Conservation (phyloP, 2,888 invertebrate genomes). For the Geotrupes spiniger region DNA sequence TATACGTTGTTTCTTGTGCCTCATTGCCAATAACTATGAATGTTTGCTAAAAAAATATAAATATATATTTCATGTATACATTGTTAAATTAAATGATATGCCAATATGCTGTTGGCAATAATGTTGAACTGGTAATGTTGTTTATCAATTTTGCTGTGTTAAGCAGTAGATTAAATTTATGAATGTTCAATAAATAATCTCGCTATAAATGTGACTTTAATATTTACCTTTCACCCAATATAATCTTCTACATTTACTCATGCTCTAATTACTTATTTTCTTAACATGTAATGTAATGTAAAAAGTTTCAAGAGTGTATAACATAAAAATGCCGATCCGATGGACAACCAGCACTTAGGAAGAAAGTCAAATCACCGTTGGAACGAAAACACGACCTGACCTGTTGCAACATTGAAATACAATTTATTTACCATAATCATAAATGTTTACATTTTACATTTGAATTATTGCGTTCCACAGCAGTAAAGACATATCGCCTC, state of each 20-base stretch:
- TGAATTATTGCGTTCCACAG: conserved; percentile 42
- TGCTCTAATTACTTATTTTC: no score
- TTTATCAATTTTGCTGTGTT: conserved; percentile 19
- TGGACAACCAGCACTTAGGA: no score
- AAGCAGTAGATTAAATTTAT: conserved; percentile 18
- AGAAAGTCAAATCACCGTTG: no score
- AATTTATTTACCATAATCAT: no score
- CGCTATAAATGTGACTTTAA: not conserved
- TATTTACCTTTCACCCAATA: no score
- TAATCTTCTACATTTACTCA: no score
- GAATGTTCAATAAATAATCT: conserved; percentile 23
- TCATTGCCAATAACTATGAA: not conserved
- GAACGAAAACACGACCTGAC: no score
- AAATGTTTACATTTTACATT: no score
- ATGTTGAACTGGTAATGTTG: conserved; percentile 23
- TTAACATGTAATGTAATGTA: no score
- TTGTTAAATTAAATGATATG: not conserved
- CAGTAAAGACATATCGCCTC: conserved; percentile 31
- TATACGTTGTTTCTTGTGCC: not conserved
- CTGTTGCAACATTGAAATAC: no score
- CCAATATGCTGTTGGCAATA: conserved; percentile 12
- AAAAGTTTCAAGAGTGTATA: no score
- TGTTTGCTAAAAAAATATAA: not conserved
- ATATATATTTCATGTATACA: conserved; percentile 9
- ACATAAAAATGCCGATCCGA: no score